Conservation (phyloP, 1,140 invertebrate species). For the Asobara japonica region DNA sequence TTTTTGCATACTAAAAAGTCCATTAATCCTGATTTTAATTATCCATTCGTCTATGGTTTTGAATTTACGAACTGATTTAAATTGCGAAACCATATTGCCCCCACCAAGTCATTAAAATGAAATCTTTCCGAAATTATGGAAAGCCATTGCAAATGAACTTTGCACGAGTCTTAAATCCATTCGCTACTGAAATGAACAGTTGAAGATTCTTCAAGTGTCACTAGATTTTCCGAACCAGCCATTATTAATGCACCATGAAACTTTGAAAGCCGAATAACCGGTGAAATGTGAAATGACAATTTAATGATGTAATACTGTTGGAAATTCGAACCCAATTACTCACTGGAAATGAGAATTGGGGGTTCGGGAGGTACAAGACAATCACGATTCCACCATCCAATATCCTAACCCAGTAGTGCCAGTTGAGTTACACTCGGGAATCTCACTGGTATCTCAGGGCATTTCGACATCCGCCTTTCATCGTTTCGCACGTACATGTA, state of each 20-base stretch:
- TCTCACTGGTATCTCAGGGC: no score
- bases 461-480: background rate
- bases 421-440: background rate
- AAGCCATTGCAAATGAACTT: no score
- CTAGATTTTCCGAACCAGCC: background rate
- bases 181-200: no score
- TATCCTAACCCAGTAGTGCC: conserved; percentile 17
- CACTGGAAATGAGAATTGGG: conserved; percentile 19
- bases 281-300: background rate
- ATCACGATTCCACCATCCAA: conserved; percentile 17
- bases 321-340: conserved; percentile 23
- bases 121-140: no score
- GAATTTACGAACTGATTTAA: no score
- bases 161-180: no score
- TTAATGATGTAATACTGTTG: conserved; percentile 4
- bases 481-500: no score
- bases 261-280: background rate
- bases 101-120: no score
- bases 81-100: no score
- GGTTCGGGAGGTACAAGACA: conserved; percentile 11
- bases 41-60: no score
- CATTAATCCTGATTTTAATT: no score
- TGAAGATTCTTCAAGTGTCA: background rate
- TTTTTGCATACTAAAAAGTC: no score
- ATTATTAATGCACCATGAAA: background rate